phyloP scores from a whole-genome alignment of 2,888 invertebrate genomes.

The Ennomos quercinarius region DNA sequence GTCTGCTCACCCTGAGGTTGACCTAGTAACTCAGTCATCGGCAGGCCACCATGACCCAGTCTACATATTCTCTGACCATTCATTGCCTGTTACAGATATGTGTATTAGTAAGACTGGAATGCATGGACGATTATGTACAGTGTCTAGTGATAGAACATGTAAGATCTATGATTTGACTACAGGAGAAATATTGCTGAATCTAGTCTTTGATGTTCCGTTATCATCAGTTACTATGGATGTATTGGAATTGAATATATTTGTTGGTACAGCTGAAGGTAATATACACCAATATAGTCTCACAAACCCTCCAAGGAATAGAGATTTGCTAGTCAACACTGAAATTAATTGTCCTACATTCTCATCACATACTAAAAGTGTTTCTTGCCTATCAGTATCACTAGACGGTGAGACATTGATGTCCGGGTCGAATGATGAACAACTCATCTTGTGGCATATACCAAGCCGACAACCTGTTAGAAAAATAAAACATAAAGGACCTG shows the following conservation, averaged over 20 bases:
- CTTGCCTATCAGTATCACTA: conserved; percentile 89
- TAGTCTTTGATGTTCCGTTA: conserved; percentile 90
- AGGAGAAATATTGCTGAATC: conserved; percentile 89
- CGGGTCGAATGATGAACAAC: conserved; percentile 90
- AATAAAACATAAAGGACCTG: conserved; percentile 89
- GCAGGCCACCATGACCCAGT: conserved; percentile 87
- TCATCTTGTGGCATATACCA: conserved; percentile 92
- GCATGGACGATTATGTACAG: conserved; percentile 89
- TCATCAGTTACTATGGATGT: conserved; percentile 89
- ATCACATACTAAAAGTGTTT: conserved; percentile 89
- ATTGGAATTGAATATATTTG: conserved; percentile 89
- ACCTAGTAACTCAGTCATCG: conserved; percentile 75
- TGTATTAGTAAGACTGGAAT: conserved; percentile 89
- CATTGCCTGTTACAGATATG: conserved; percentile 91
- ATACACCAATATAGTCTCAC: conserved; percentile 89
- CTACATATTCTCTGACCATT: conserved; percentile 92
- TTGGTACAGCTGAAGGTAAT: conserved; percentile 90
- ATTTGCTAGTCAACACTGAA: conserved; percentile 87
- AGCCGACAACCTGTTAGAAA: conserved; percentile 90
- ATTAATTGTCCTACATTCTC: conserved; percentile 81
- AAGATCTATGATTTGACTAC: conserved; percentile 91
- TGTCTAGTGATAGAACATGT: conserved; percentile 93
- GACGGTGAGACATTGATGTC: conserved; percentile 90
- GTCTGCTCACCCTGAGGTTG: conserved; percentile 80
- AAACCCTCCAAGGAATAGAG: conserved; percentile 88